Percentiles rank a stretch among this genome's conserved stretches.
Conservation (phyloP, 2,113 vertebrate genomes). For the Sitta europaea region DNA sequence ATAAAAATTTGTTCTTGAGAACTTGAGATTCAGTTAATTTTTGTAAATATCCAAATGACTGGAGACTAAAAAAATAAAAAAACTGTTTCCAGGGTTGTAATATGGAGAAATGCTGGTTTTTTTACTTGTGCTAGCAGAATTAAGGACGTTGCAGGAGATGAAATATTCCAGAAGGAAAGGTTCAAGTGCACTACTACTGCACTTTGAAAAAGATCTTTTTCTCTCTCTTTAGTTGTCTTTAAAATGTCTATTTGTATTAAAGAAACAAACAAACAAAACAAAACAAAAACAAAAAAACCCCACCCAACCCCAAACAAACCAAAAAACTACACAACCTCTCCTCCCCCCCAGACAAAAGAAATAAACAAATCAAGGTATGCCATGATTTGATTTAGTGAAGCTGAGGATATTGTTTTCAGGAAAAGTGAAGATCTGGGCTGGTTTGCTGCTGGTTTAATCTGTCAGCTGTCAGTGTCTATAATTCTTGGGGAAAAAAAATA, state of each 20-base stretch:
- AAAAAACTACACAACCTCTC: rapidly evolving
- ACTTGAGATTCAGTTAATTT: not conserved
- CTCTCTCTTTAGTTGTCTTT: slow-evolving; percentile 11
- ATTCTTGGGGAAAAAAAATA: not conserved
- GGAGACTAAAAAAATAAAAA: not conserved
- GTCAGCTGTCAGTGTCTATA: not conserved
- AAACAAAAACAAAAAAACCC: not conserved
- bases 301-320: not conserved
- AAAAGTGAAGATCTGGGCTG: not conserved
- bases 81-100: not conserved
- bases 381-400: not conserved
- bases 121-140: not conserved
- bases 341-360: not conserved
- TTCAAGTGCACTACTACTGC: no score
- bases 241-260: not conserved
- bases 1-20: not conserved
- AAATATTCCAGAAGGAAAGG: not conserved
- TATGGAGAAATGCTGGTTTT: not conserved
- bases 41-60: not conserved
- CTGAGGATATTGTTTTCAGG: not conserved
- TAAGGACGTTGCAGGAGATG: not conserved
- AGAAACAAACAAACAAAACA: not conserved
- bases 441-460: not conserved
- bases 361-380: not conserved
- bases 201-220: not conserved